A percentile compares a stretch with the other conserved stretches of the same genome.
These are phyloP conservation scores for Hanleya hanleyi DNA, from an alignment of 2,888 invertebrate species.

Conservation along the genomic window DNA sequence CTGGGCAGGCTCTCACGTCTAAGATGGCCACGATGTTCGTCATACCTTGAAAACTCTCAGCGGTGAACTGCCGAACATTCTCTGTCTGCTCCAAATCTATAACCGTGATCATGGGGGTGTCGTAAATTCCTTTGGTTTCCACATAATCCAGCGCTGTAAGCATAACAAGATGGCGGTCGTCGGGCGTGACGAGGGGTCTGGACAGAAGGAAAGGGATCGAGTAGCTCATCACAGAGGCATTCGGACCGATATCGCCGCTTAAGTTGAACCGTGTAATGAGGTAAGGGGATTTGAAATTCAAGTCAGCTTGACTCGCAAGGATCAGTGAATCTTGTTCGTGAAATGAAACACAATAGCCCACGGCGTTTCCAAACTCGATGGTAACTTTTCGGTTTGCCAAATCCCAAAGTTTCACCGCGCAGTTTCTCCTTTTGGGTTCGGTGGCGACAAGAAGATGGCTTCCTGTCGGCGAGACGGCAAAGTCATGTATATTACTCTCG, in stretches of 20 bases:
- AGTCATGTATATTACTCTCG: constrained; percentile 56
- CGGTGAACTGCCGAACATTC: constrained; percentile 56
- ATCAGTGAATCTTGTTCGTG: constrained; percentile 47
- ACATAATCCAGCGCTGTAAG: constrained; percentile 63
- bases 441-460: constrained; percentile 62
- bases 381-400: constrained; percentile 60
- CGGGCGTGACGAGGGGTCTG: constrained; percentile 63
- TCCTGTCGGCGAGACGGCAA: constrained; percentile 64
- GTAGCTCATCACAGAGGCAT: constrained; percentile 50
- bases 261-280: constrained; percentile 56
- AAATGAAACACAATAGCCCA: constrained; percentile 59
- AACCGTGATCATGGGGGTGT: constrained; percentile 63
- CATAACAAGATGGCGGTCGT: constrained; percentile 65
- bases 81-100: constrained; percentile 55
- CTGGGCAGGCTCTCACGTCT: constrained; percentile 51
- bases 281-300: constrained; percentile 54
- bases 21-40: constrained; percentile 62
- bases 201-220: constrained; percentile 38
- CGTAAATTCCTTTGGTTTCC: constrained; percentile 46
- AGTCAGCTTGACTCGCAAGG: constrained; percentile 53
- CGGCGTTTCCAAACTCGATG: constrained; percentile 64
- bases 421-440: constrained; percentile 47
- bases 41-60: constrained; percentile 57
- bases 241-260: constrained; percentile 44
- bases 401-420: constrained; percentile 67